Percentiles rank a stretch among this genome's conserved stretches.
phyloP scores from a whole-genome alignment of 2,113 vertebrate genomes.

The Rhineura floridana region DNA sequence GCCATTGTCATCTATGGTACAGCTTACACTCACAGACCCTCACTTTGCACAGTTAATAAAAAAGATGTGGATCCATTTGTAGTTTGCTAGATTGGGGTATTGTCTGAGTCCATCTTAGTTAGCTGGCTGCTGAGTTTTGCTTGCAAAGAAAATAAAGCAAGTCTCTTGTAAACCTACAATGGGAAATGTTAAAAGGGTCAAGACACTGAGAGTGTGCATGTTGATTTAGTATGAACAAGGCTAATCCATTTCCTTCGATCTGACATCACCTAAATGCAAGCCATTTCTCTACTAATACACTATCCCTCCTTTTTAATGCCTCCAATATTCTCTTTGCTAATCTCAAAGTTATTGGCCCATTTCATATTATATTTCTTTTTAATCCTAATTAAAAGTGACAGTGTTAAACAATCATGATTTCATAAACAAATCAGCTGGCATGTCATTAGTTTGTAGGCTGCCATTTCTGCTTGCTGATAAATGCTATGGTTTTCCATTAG shows the following conservation, averaged over 20 bases:
- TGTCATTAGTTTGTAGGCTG: conserved; percentile 56
- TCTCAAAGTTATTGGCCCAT: conserved; percentile 49
- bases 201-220: conserved; percentile 38
- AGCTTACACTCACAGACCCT: not conserved
- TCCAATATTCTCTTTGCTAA: conserved; percentile 34
- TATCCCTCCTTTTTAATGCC: conserved; percentile 40
- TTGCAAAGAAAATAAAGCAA: not conserved
- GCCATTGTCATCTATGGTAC: not conserved
- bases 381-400: conserved; percentile 68
- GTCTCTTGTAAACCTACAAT: conserved; percentile 26
- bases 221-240: conserved; percentile 58
- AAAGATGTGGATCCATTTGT: not conserved
- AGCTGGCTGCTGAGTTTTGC: conserved; percentile 15
- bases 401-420: conserved; percentile 62
- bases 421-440: conserved; percentile 68
- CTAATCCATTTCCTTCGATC: conserved; percentile 50
- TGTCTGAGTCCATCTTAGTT: not conserved
- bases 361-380: conserved; percentile 52
- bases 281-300: conserved; percentile 50
- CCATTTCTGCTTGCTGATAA: conserved; percentile 63
- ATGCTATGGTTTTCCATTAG: conserved; percentile 59
- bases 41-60: not conserved
- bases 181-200: conserved; percentile 61
- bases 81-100: not conserved
- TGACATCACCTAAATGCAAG: conserved; percentile 45